Conservation (phyloP, 2,797 vertebrate genomes). For the Adelosebastes latens region DNA sequence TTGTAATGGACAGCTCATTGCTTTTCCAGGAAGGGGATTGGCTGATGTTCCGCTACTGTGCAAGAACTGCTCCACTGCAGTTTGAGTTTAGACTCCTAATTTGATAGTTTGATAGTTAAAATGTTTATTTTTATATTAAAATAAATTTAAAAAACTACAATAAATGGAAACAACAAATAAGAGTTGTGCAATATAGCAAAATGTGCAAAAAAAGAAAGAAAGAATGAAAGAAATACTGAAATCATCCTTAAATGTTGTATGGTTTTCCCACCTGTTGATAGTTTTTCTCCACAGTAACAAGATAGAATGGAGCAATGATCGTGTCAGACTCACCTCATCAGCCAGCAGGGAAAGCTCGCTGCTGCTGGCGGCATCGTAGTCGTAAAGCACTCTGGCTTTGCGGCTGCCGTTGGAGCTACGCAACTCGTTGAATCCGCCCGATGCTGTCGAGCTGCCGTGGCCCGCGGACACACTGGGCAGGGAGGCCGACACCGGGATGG, state of each 20-base stretch:
- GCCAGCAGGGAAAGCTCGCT: slow-evolving; percentile 96
- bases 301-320: neutral
- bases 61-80: neutral
- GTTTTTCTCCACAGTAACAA: neutral
- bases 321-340: slow-evolving; percentile 89
- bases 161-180: too few species aligned
- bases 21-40: slow-evolving; percentile 30
- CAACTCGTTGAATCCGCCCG: slow-evolving; percentile 89
- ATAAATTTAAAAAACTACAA: neutral
- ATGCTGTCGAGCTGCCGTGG: slow-evolving; percentile 71
- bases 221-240: neutral
- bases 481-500: slow-evolving; percentile 85
- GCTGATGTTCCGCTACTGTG: neutral
- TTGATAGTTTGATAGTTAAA: too few species aligned
- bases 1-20: neutral
- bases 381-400: slow-evolving; percentile 96
- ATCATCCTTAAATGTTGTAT: neutral
- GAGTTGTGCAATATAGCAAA: too few species aligned
- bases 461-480: slow-evolving; percentile 85
- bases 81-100: neutral
- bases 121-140: neutral
- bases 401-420: slow-evolving; percentile 89
- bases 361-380: slow-evolving; percentile 98
- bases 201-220: too few species aligned
- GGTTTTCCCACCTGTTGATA: neutral